Percentiles rank a stretch among this genome's conserved stretches.
Evolutionary conservation across 2,113 vertebrate species (phyloP).

Genomic region (Leuciscus idus): DNA sequence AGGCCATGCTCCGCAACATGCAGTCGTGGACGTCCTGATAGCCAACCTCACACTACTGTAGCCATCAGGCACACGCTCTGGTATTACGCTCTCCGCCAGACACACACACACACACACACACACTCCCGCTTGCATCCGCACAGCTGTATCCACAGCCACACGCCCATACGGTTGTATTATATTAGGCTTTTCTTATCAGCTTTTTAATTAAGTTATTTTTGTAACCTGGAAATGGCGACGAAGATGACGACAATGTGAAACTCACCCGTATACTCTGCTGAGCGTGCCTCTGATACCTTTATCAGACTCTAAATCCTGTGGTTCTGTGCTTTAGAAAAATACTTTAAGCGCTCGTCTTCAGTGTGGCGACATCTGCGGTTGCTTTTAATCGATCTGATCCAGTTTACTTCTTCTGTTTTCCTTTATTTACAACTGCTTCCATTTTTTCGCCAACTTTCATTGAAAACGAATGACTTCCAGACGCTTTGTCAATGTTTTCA

Average conservation of each 20-base stretch:
- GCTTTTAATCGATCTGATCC: background rate
- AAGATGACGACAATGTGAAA: slow-evolving; percentile 46
- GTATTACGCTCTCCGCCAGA: background rate
- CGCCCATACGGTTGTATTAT: slow-evolving; percentile 63
- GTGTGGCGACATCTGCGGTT: background rate
- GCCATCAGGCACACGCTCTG: slow-evolving; percentile 43
- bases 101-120: slow-evolving; percentile 35
- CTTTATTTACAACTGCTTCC: background rate
- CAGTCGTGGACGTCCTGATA: slow-evolving; percentile 92
- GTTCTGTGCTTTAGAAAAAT: slow-evolving; percentile 34
- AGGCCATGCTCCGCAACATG: slow-evolving; percentile 95
- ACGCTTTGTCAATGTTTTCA: background rate
- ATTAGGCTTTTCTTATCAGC: slow-evolving; percentile 50
- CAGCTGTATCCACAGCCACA: slow-evolving; percentile 55
- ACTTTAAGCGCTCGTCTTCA: background rate
- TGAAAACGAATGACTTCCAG: background rate
- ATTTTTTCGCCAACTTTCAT: background rate
- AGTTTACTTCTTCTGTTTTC: background rate
- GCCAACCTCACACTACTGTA: slow-evolving; percentile 52
- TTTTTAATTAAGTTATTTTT: slow-evolving; percentile 73
- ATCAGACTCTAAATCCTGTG: slow-evolving; percentile 52
- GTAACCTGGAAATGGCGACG: slow-evolving; percentile 58
- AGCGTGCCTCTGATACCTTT: slow-evolving; percentile 69
- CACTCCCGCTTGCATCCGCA: slow-evolving; percentile 28
- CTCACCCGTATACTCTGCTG: slow-evolving; percentile 59